Percentiles rank a stretch among this genome's conserved stretches.
Conservation (phyloP, 2,797 vertebrate species). For the Poliocrania exsul region DNA sequence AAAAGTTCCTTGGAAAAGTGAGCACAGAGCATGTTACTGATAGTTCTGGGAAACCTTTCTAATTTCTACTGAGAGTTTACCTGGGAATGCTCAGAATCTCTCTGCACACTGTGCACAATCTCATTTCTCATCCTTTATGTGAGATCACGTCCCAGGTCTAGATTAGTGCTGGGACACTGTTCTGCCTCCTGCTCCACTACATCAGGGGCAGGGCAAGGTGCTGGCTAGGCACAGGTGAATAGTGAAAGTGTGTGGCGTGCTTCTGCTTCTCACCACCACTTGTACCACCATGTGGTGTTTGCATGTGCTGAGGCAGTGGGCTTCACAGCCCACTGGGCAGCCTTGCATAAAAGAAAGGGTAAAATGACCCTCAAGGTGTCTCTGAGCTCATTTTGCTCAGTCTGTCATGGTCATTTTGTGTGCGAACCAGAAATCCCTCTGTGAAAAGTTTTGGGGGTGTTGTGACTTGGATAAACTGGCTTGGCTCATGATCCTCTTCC, state of each 20-base stretch:
- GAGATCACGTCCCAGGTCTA: not conserved
- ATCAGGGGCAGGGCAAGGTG: not conserved
- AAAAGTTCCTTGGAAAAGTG: not conserved
- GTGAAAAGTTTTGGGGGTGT: not conserved
- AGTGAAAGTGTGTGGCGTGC: not conserved
- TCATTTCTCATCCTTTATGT: not conserved
- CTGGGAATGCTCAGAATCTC: not conserved
- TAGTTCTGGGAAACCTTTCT: not conserved
- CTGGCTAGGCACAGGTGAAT: not conserved
- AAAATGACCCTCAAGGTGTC: not conserved
- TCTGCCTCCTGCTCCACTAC: not conserved
- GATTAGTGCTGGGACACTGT: not conserved
- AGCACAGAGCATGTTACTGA: not conserved
- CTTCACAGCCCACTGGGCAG: not conserved
- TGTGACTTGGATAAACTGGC: not conserved
- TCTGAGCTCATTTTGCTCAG: not conserved
- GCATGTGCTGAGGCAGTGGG: not conserved
- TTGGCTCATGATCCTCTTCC: slow-evolving; percentile 5
- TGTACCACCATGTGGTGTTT: not conserved
- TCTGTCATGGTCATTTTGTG: not conserved
- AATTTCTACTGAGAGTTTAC: not conserved
- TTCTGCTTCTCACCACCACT: not conserved
- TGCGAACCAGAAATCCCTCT: not conserved
- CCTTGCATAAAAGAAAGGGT: not conserved
- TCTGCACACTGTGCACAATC: not conserved